Evolutionary conservation across 1,140 invertebrate genomes (phyloP), one percentile per base, ranked within the genome.

Genomic region (Drosophila grimshawi): DNA sequence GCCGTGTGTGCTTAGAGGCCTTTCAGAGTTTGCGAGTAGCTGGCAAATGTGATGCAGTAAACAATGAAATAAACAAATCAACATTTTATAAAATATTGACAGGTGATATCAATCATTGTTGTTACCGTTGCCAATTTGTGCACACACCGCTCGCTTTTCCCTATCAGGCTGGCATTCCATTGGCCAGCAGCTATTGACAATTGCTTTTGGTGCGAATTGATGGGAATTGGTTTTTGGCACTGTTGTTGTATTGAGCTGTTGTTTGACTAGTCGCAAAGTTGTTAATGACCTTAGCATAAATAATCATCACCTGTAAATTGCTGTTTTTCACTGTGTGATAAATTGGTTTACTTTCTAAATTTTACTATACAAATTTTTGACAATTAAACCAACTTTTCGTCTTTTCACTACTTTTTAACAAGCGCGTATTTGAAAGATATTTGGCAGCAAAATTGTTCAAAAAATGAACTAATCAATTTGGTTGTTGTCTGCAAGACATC

Each of bases 11-110:
- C 43, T 7, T 45, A 32, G 19, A 2, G 37, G 29, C 39, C 43
- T 8, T 59, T n/a, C 10, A n/a, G 3, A 41, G 55, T 7, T 41
- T 43, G 39, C n/a, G 74, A 49, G 61, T 76, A 51, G 29, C 29
- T 55, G 37, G 62, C 82, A 80, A 78, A 77, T 88, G 83, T 82
- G 76, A 79, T 78, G 71, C 68, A 89, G 77, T 83, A 81, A 88
- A 81, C 85, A 88, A 89, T 89, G 83, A 88, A 89, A 78, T 83
- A 65, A 81, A 89, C 80, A 89, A 89, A 89, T 89, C 78, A 85
- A 89, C 74, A 80, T 88, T 89, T 85, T 89, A 88, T 88, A 80
- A 82, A 85, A 83, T 89, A 89, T 89, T 83, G 85, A 89, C 85
- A 89, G 85, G 81, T 73, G 78, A 75, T 83, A 89, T 89, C 80